Evolutionary conservation across 1,140 invertebrate species (phyloP), one percentile per base, ranked within the genome.

Genomic region (Helicoverpa zea): DNA sequence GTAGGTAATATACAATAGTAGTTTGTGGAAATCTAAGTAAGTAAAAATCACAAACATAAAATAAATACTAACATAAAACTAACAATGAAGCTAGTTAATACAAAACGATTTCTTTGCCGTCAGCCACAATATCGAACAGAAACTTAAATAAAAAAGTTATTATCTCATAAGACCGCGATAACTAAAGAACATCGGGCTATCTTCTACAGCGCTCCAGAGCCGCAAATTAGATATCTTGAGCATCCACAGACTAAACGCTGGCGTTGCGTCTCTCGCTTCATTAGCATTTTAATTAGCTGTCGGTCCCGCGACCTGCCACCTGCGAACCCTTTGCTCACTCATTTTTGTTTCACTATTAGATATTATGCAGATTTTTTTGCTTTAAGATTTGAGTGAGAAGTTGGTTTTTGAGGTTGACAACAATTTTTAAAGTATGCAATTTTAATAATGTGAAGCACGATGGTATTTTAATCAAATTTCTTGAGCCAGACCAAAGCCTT

Each of bases 221-320:
- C 18, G 68, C 35, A 72, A 72, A 72, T 72, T 72, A 72, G 68
- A 72, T 72, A 72, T 68, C 64, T 52, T 72, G 56, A 61, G 58
- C 58, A 76, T 63, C 59, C 56, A 76, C 58, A 73, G 70, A 29
- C 59, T 77, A 77, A 77, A 77, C 61, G 56, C 52, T 79, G 43
- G 70, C 59, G 59, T 30, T 66, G 59, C 75, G 75, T 83, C 64
- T 82, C 84, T 58, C 82, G 81, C 80, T 79, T 88, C 84, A 89
- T 91, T 91, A 87, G 81, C 88, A 91, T 88, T 85, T 88, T 88
- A 89, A 89, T 90, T 88, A 90, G 81, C 88, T 89, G 87, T 87
- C 87, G 73, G 54, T 61, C 74, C 83, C 77, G 83, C 81, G 74
- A 73, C 73, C 81, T 58, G 73, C 75, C 80, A 77, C 86, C 86